Evolutionary conservation across 2,888 invertebrate species (phyloP), one percentile per base, ranked within the genome.

Genomic region (Flabesymbios commensalis): DNA sequence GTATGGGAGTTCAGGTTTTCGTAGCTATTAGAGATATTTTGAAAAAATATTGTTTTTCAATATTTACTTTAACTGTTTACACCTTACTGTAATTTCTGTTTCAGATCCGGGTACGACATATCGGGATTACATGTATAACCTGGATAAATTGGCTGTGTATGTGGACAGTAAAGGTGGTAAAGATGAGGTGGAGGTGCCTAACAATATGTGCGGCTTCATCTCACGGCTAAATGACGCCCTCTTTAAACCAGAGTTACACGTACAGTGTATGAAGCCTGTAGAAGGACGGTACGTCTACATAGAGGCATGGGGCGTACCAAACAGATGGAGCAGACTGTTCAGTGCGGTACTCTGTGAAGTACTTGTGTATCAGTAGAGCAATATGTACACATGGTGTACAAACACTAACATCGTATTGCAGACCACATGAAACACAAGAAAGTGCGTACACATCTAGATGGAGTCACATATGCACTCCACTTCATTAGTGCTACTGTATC

Each of bases 341-440:
- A 84, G 83, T 49, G 83, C 85, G 32, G 83, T 86, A 26, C 74
- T 86, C 24, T 86, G 86, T 69, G 85, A 86, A 75, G 85, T 86
- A 7, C 80, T 83, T 76, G 83, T 85, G 28, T 85, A 85, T 42
- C 56, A 63, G 41, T 66, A 41, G 59, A 10, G 10, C 39, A 10
- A 36, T 14, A 36, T 36, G 39, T 14, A 10, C 10, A 14, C 39
- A 36, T 36, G 10, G 10, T 36, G n/a, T 36, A 14, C 39, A 14
- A n/a, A 10, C 39, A 36, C 39, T n/a, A 14, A n/a, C 39, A 36
- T 10, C 39, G 10, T n/a, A 36, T 36, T 36, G n/a, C n/a, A n/a
- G n/a, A n/a, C n/a, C n/a, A n/a, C n/a, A n/a, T n/a, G n/a, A n/a
- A n/a, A n/a, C n/a, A n/a, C n/a, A n/a, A n/a, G n/a, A n/a, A n/a